Conservation (phyloP, 1,140 invertebrate genomes). For the Centruroides sculpturatus region DNA sequence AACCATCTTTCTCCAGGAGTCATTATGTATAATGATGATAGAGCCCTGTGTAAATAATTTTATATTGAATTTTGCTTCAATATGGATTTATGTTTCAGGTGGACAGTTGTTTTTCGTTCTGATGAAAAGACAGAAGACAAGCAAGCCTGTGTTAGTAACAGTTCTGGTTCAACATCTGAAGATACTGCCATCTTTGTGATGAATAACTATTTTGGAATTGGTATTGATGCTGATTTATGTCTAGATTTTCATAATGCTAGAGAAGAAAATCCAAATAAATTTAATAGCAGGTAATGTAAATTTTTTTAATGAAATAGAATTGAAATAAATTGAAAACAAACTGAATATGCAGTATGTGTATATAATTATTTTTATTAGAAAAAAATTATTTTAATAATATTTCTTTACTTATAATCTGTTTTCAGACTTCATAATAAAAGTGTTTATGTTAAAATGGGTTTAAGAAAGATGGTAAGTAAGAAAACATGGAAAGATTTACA, state of each 20-base stretch:
- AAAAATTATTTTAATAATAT: neutral
- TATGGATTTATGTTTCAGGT: slow-evolving; percentile 17
- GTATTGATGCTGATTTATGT: slow-evolving; percentile 97
- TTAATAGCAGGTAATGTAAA: slow-evolving; percentile 60
- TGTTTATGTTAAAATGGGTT: slow-evolving; percentile 98
- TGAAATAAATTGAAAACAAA: too few species aligned
- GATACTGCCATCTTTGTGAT: slow-evolving; percentile 99
- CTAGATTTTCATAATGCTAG: slow-evolving; percentile 94
- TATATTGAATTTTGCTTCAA: too few species aligned
- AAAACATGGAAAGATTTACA: slow-evolving; percentile 92
- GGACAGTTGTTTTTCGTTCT: slow-evolving; percentile 91
- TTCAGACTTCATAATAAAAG: slow-evolving; percentile 89
- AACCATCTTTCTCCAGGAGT: too few species aligned
- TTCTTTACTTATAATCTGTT: neutral
- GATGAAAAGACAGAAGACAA: slow-evolving; percentile 46
- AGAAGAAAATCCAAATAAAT: slow-evolving; percentile 93
- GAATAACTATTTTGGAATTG: slow-evolving; percentile 99
- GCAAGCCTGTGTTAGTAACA: slow-evolving; percentile 21
- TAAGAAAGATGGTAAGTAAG: slow-evolving; percentile 91
- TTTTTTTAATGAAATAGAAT: too few species aligned
- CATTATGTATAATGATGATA: too few species aligned
- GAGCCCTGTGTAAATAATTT: too few species aligned
- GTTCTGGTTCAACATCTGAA: slow-evolving; percentile 72
- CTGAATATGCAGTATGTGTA: neutral
- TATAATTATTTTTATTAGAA: neutral